phyloP scores from a whole-genome alignment of 2,113 vertebrate genomes.

The Cyanoliseus patagonus region DNA sequence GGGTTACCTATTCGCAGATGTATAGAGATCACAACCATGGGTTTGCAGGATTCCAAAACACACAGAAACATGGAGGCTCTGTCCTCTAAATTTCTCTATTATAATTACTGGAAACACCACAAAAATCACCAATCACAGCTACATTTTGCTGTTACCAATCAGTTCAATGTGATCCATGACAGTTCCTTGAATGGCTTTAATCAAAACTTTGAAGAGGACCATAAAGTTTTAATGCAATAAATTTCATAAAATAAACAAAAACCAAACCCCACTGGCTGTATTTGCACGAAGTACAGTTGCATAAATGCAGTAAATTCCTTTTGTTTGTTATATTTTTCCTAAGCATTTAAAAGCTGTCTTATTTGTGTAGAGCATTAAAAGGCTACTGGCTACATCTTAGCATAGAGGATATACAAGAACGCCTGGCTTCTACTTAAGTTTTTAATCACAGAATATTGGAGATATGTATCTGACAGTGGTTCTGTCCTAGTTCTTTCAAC shows the following conservation, averaged over 20 bases:
- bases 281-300: not conserved
- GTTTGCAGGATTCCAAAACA: not conserved
- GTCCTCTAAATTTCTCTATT: not conserved
- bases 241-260: not conserved
- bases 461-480: not conserved
- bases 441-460: not conserved
- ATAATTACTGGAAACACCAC: not conserved
- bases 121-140: not conserved
- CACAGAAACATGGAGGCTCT: not conserved
- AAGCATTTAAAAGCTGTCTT: not conserved
- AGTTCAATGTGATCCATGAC: not conserved
- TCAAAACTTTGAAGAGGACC: not conserved
- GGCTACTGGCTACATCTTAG: not conserved
- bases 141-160: not conserved
- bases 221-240: not conserved
- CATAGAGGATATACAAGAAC: not conserved
- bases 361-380: not conserved
- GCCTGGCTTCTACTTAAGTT: not conserved
- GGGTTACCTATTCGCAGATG: not conserved
- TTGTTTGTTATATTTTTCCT: not conserved
- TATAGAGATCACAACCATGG: fast-evolving
- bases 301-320: not conserved
- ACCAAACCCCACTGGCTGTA: not conserved
- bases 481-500: not conserved
- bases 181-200: not conserved